Percentiles rank a stretch among this genome's conserved stretches.
Conservation (phyloP, 2,888 invertebrate genomes). For the Zelleria hepariella region DNA sequence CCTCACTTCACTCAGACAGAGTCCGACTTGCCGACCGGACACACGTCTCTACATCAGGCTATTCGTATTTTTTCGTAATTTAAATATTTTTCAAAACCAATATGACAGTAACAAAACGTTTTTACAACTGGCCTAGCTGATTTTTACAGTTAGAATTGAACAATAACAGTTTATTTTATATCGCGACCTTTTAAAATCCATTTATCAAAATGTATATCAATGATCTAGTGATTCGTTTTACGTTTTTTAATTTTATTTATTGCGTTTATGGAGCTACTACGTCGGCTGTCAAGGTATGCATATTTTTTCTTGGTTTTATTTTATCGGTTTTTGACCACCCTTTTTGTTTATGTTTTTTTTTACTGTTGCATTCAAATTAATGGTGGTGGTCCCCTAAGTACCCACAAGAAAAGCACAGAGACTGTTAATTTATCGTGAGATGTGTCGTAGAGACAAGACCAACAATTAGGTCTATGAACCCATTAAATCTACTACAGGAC, state of each 20-base stretch:
- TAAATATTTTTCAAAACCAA: background rate
- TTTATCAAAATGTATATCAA: constrained; percentile 49
- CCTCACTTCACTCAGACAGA: background rate
- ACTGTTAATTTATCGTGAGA: background rate
- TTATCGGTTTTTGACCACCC: background rate
- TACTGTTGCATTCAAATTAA: background rate
- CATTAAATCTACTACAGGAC: background rate
- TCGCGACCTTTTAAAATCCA: background rate
- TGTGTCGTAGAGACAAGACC: background rate
- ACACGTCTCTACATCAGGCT: background rate
- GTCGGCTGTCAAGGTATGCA: constrained; percentile 51
- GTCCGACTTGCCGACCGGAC: background rate
- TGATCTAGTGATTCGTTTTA: constrained; percentile 45
- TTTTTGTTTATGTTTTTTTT: background rate
- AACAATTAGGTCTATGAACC: background rate
- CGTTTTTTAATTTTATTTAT: constrained; percentile 46
- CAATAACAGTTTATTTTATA: background rate
- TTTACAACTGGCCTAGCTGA: background rate
- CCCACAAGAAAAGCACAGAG: background rate
- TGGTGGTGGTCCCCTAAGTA: background rate
- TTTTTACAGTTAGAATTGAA: background rate
- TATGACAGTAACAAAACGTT: constrained; percentile 1
- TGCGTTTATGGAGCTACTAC: constrained; percentile 40
- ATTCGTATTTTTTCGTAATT: background rate
- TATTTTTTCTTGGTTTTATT: constrained; percentile 13